Base-by-base conservation (phyloP, 1,140 invertebrate species). In the Venustaconcha ellipsiformis region DNA sequence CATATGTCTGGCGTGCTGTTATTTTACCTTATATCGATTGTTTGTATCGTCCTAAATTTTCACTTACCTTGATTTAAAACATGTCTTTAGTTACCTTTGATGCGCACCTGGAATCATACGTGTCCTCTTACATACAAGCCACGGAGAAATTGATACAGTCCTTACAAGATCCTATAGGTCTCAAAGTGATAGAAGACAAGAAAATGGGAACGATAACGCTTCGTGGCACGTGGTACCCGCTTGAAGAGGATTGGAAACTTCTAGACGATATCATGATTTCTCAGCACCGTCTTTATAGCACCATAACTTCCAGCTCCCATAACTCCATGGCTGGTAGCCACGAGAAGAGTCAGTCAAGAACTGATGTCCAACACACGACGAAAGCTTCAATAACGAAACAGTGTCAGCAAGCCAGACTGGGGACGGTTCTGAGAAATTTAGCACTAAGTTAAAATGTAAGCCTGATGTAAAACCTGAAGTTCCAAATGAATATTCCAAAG, bases 191-290 rank as follows among this genome's bases (percentile, higher is more conserved):
- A 26, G 18, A 17, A 48, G 23, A 77, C 37, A 58, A 68, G 6
- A 20, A 18, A 20, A 13, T 17, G 0, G 23, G 48, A 20, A 55
- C 57, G 55, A 23, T 17, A 5, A 64, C 57, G 30, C 23, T 76
- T 20, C 57, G 62, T 58, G 74, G 74, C 0, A 76, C 65, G 60
- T 76, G 75, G 70, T 72, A 67, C 66, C 23, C 67, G 64, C 26
- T 77, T 23, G 75, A 77, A 72, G 69, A 57, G 30, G n/a, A 37
- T 2, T 77, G 70, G 69, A 55, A 30, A n/a, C 30, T 68, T 17
- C 67, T 77, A 26, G 63, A 77, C n/a, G 14, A 18, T 0, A 17
- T 77, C 0, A 63, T 60, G 20, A 72, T 15, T 59, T 18, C n/a
- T 1, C 75, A 77, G 30, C 15, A 1, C n/a, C 1, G 17, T 11